Conservation (phyloP, 2,797 vertebrate species). For the Denticeps clupeoides region DNA sequence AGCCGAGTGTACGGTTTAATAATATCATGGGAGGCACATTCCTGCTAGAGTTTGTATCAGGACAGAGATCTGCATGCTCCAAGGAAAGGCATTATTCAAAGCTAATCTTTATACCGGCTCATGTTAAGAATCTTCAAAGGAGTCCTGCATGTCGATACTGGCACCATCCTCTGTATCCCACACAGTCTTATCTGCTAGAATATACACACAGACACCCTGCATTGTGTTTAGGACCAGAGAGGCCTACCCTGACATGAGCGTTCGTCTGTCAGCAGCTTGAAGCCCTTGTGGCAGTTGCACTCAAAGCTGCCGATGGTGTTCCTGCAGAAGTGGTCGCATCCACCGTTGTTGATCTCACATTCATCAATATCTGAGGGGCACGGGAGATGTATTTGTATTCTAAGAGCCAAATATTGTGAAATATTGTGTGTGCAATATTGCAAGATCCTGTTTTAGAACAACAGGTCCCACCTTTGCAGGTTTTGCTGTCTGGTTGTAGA, state of each 20-base stretch:
- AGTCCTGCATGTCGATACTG: slow-evolving; percentile 36
- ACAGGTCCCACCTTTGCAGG: slow-evolving; percentile 79
- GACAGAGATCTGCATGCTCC: slow-evolving; percentile 18
- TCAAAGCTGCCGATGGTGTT: slow-evolving; percentile 97
- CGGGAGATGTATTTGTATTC: background rate
- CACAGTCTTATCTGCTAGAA: slow-evolving; percentile 24
- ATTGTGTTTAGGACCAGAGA: background rate
- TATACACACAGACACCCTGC: slow-evolving; percentile 7
- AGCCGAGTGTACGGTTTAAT: no score
- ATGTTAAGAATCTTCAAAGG: slow-evolving; percentile 39
- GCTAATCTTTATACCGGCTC: slow-evolving; percentile 15
- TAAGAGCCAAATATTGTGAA: no score
- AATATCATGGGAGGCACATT: slow-evolving; percentile 5
- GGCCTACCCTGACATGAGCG: slow-evolving; percentile 89
- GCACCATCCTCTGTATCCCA: slow-evolving; percentile 17
- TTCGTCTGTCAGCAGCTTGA: slow-evolving; percentile 94
- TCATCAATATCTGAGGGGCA: slow-evolving; percentile 82
- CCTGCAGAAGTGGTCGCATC: slow-evolving; percentile 91
- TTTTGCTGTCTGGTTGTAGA: slow-evolving; percentile 87
- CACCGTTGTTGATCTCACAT: slow-evolving; percentile 80
- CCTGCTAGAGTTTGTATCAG: slow-evolving; percentile 14
- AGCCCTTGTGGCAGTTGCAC: slow-evolving; percentile 93
- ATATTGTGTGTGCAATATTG: no score
- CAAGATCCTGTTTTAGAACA: no score
- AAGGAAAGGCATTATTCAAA: slow-evolving; percentile 20